Evolutionary conservation across 2,888 invertebrate genomes (phyloP), one percentile per base, ranked within the genome.

Genomic region (Philopedon plagiatum): DNA sequence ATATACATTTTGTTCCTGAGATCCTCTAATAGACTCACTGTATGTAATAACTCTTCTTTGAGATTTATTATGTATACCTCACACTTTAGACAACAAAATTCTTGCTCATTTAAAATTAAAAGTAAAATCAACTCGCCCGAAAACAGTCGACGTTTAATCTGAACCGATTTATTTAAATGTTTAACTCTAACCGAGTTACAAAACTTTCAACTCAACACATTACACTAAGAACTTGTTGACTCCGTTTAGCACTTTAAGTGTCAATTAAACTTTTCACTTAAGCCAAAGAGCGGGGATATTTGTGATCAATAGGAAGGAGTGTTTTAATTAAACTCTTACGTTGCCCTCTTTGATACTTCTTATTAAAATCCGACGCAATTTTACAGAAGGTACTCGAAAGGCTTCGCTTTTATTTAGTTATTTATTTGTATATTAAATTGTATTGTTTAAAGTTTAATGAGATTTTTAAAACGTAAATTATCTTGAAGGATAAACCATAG

Each of bases 261-360:
- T 37, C 58, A 58, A 58, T 39, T 39, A 58, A 39, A 58, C 21
- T 58, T 58, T 58, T 37, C 39, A 51, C 51, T 51, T 51, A 51
- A 51, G 51, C n/a, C 21, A 15, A 51, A 29, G 46, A 23, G 44
- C 18, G 44, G 11, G 23, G 11, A 46, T 46, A 46, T 46, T 46
- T 46, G 46, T 23, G 19, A 21, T 46, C 46, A 46, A 46, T 46
- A 46, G 1, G 21, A n/a, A 46, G 19, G 21, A 46, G n/a, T 11
- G 46, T 23, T 46, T 46, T 46, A 46, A 23, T 46, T 46, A 46
- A 46, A 46, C 23, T 8, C 44, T 9, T 44, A 19, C 44, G 9
- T 44, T n/a, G 1, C 19, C 3, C 44, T 44, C 8, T 44, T 19
- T 39, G 7, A 15, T 39, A 39, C 13, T 39, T 11, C 11, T 9